phyloP scores from a whole-genome alignment of 2,888 invertebrate genomes.

The Cerastoderma edule region DNA sequence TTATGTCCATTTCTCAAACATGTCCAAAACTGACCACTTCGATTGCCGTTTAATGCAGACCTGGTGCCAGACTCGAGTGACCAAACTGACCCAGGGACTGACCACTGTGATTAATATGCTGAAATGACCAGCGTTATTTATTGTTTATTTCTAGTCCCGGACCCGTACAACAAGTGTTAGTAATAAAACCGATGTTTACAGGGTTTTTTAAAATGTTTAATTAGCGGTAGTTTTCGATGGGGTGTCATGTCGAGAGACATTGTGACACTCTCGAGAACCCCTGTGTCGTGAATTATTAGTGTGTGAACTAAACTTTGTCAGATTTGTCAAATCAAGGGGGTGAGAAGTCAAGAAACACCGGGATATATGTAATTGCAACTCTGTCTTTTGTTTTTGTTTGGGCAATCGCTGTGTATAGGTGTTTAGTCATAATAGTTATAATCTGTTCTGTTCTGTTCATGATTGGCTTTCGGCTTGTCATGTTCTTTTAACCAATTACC shows the following conservation, averaged over 20 bases:
- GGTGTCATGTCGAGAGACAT: constrained; percentile 12
- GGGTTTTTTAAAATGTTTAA: constrained; percentile 19
- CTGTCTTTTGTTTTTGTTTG: too few species aligned
- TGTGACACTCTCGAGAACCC: constrained; percentile 7
- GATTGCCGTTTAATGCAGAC: constrained; percentile 5
- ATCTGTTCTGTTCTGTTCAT: too few species aligned
- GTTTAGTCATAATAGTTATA: too few species aligned
- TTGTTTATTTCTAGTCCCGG: constrained; percentile 9
- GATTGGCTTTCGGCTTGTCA: too few species aligned
- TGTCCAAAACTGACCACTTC: not conserved
- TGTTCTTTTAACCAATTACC: too few species aligned
- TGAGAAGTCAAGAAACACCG: too few species aligned
- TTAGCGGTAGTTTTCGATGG: constrained; percentile 10
- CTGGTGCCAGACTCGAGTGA: constrained; percentile 7
- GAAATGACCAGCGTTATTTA: constrained; percentile 10
- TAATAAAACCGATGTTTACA: constrained; percentile 21
- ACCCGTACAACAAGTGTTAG: constrained; percentile 9
- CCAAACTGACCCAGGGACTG: too few species aligned
- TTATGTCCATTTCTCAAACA: not conserved
- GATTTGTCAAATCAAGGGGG: too few species aligned
- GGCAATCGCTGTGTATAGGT: too few species aligned
- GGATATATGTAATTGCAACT: too few species aligned
- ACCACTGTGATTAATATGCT: constrained; percentile 9
- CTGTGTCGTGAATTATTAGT: constrained; percentile 13
- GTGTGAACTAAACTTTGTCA: too few species aligned